Evolutionary conservation across 2,797 vertebrate genomes (phyloP).

Genomic region (Oryzias sinensis): DNA sequence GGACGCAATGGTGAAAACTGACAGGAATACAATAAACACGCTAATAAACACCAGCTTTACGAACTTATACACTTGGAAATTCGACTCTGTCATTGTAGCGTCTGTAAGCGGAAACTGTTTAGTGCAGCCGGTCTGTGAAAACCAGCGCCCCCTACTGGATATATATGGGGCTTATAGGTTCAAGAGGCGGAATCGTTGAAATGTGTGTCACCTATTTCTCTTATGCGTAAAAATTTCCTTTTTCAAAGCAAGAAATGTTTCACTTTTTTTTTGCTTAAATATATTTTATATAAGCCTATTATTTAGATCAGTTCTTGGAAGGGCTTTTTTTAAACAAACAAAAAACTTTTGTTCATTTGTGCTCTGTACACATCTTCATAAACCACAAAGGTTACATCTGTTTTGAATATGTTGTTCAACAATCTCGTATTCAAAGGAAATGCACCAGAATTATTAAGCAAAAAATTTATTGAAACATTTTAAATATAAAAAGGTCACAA

Average conservation of each 20-base stretch:
- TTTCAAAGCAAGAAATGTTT: too few species aligned
- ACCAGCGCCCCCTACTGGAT: conserved; percentile 39
- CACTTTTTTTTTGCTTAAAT: too few species aligned
- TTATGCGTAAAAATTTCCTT: too few species aligned
- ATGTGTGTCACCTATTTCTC: too few species aligned
- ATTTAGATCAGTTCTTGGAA: too few species aligned
- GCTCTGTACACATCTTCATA: too few species aligned
- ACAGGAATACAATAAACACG: conserved; percentile 15
- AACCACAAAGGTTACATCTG: too few species aligned
- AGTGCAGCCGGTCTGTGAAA: neutral
- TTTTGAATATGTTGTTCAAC: neutral
- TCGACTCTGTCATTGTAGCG: conserved; percentile 49
- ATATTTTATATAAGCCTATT: too few species aligned
- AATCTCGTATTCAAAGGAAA: neutral
- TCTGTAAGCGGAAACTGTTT: conserved; percentile 3
- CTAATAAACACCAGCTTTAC: conserved; percentile 50
- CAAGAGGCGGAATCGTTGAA: neutral
- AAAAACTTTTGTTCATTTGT: too few species aligned
- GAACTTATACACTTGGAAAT: conserved; percentile 28
- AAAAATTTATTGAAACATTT: neutral
- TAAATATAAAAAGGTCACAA: neutral
- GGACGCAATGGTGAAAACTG: conserved; percentile 50
- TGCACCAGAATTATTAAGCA: neutral
- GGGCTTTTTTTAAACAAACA: too few species aligned
- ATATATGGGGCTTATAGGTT: too few species aligned